A percentile compares a stretch with the other conserved stretches of the same genome.
Conservation (phyloP, 1,140 invertebrate genomes). For the Anastrepha obliqua region DNA sequence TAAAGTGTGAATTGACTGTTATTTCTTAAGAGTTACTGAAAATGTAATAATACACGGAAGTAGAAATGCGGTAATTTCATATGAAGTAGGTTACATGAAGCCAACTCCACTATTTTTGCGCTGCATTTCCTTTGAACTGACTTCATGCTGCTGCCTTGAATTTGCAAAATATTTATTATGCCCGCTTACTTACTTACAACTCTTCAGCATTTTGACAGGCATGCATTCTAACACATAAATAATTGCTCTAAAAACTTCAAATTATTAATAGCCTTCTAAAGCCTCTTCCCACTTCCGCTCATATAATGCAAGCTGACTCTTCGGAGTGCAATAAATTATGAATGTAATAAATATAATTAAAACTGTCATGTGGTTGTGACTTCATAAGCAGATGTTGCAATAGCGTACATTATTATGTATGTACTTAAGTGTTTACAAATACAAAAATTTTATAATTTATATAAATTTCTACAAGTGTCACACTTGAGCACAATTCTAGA, state of each 20-base stretch:
- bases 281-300: background rate
- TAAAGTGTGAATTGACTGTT: too few species aligned
- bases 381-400: constrained; percentile 34
- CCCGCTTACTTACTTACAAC: too few species aligned
- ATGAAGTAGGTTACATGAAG: too few species aligned
- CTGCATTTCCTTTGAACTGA: too few species aligned
- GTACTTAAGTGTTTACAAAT: background rate
- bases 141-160: too few species aligned
- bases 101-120: too few species aligned
- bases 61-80: too few species aligned
- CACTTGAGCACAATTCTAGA: background rate
- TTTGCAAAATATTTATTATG: too few species aligned
- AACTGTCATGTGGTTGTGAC: constrained; percentile 7
- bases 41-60: too few species aligned
- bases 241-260: background rate
- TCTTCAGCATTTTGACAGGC: too few species aligned
- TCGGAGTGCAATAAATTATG: constrained; percentile 21
- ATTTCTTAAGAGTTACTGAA: too few species aligned
- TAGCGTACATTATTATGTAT: background rate
- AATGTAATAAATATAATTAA: constrained; percentile 41
- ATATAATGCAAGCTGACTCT: background rate
- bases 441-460: constrained; percentile 16
- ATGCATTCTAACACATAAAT: background rate
- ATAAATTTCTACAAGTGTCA: constrained; percentile 24
- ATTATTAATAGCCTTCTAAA: constrained; percentile 6